Evolutionary conservation across 2,888 invertebrate species (phyloP).

Genomic region (Pachycephus smyrnensis): DNA sequence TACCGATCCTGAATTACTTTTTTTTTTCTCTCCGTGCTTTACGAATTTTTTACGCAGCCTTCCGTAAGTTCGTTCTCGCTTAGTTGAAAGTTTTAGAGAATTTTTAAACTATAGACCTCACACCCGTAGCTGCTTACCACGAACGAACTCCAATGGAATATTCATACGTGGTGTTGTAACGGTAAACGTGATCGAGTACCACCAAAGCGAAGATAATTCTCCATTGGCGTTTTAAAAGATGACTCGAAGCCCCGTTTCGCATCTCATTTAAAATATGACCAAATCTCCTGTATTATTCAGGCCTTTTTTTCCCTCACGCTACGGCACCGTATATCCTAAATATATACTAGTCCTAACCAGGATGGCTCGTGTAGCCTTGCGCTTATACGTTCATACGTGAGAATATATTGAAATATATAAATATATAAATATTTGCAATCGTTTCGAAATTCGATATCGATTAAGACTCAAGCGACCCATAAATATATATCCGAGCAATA

Average conservation of each 20-base stretch:
- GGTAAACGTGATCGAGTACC: neutral
- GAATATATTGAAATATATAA: constrained; percentile 2
- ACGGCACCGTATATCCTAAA: constrained; percentile 43
- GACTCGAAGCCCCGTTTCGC: constrained; percentile 35
- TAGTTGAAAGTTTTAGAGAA: neutral
- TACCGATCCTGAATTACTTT: neutral
- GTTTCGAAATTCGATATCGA: neutral
- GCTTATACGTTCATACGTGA: neutral
- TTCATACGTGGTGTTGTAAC: neutral
- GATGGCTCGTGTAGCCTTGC: constrained; percentile 12
- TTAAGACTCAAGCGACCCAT: neutral
- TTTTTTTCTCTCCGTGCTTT: neutral
- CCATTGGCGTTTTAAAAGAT: constrained; percentile 17
- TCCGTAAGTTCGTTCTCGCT: neutral
- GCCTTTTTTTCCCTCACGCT: constrained; percentile 18
- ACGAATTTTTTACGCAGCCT: neutral
- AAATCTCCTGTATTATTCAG: constrained; percentile 53
- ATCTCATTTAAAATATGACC: constrained; percentile 47
- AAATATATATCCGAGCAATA: neutral
- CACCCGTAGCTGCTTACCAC: neutral
- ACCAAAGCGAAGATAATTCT: constrained; percentile 4
- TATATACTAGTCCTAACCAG: constrained; percentile 45
- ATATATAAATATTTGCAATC: neutral
- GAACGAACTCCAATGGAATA: neutral
- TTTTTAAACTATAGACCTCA: neutral